phyloP scores from a whole-genome alignment of 2,888 invertebrate species.

The Dynastes maya region DNA sequence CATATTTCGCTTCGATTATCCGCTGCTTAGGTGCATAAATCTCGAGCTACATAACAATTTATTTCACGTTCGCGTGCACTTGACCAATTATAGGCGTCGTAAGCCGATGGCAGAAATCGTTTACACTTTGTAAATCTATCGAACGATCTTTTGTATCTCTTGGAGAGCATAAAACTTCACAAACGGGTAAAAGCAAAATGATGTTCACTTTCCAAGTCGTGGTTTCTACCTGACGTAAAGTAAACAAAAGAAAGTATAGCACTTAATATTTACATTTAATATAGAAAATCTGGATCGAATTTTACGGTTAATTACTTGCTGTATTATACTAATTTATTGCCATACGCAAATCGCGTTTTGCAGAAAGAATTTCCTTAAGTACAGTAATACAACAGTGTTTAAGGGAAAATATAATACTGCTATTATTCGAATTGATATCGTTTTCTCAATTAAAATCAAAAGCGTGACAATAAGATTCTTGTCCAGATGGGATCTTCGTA shows the following conservation, averaged over 20 bases:
- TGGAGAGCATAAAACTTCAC: conserved; percentile 37
- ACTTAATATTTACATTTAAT: not conserved
- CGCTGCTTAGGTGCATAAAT: too few relatives aligned
- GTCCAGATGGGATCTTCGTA: too few relatives aligned
- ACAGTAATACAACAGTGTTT: too few relatives aligned
- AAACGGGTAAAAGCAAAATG: conserved; percentile 43
- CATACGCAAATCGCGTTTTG: too few relatives aligned
- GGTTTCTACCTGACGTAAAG: conserved; percentile 19
- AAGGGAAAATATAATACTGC: too few relatives aligned
- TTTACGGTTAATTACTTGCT: conserved; percentile 26
- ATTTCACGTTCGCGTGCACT: conserved; percentile 14
- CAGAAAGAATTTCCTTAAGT: too few relatives aligned
- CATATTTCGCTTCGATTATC: conserved; percentile 6
- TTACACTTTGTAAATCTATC: conserved; percentile 28
- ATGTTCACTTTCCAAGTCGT: conserved; percentile 34
- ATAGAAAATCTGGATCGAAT: conserved; percentile 48
- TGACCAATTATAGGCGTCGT: conserved; percentile 27
- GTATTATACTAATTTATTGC: not conserved
- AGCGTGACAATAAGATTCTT: too few relatives aligned
- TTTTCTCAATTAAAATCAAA: too few relatives aligned
- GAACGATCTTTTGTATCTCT: conserved; percentile 4
- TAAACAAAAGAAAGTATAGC: conserved; percentile 28
- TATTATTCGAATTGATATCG: too few relatives aligned
- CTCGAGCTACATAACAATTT: conserved; percentile 7
- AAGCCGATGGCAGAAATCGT: conserved; percentile 10